A percentile compares a stretch with the other conserved stretches of the same genome.
Conservation (phyloP, 2,113 vertebrate genomes). For the Guaruba guarouba region DNA sequence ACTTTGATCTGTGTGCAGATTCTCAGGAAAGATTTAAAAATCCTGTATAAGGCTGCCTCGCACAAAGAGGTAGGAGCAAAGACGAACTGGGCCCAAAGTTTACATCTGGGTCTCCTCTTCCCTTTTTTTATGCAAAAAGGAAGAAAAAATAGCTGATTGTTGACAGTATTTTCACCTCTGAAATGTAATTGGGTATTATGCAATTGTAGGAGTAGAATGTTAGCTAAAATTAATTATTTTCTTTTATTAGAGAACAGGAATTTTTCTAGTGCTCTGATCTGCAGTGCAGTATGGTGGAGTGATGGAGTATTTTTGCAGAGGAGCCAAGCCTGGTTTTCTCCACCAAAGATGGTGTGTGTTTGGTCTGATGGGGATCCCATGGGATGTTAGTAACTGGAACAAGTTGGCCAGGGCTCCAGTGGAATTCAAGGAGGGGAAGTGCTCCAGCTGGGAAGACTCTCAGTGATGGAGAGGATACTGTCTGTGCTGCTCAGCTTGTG, state of each 20-base stretch:
- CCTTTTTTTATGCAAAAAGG: not conserved
- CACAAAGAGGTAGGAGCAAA: not conserved
- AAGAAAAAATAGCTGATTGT: not conserved
- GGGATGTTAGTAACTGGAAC: not conserved
- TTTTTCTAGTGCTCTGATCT: not conserved
- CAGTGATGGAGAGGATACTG: not conserved
- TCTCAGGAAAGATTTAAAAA: not conserved
- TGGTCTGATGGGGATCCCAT: not conserved
- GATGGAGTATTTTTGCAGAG: not conserved
- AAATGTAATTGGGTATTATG: not conserved
- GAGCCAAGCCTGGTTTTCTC: not conserved
- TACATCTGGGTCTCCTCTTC: not conserved
- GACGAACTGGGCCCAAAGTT: not conserved
- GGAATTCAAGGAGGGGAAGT: fast-evolving
- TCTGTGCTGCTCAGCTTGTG: not conserved
- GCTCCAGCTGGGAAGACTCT: not conserved
- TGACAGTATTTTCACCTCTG: not conserved
- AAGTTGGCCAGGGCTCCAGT: fast-evolving
- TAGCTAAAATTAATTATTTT: not conserved
- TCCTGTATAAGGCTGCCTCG: not conserved
- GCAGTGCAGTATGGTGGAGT: fast-evolving
- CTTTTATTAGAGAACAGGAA: not conserved
- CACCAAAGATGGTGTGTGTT: fast-evolving
- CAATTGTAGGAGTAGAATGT: not conserved
- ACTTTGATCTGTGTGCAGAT: not conserved